Percentiles rank a stretch among this genome's conserved stretches.
phyloP scores from a whole-genome alignment of 2,113 vertebrate genomes.

The Melanerpes formicivorus region DNA sequence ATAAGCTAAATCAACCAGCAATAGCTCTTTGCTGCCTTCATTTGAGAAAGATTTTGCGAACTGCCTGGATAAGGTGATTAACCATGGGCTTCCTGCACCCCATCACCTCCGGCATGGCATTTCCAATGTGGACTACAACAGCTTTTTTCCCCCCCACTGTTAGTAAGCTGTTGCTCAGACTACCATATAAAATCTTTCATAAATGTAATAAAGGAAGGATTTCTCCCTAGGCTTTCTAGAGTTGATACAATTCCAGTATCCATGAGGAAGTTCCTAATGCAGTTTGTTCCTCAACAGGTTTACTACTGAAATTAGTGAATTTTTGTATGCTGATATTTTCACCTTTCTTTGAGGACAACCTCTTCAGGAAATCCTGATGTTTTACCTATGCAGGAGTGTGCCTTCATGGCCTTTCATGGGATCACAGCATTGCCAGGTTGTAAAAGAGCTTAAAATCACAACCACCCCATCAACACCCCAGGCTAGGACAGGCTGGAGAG shows the following conservation, averaged over 20 bases:
- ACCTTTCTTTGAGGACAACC: neutral
- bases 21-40: neutral
- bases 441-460: too few relatives aligned
- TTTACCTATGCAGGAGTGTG: neutral
- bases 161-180: neutral
- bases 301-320: neutral
- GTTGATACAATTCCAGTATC: neutral
- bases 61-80: too few relatives aligned
- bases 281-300: neutral
- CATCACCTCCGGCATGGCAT: too few relatives aligned
- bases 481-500: too few relatives aligned
- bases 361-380: neutral
- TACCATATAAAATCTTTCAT: neutral
- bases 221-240: neutral
- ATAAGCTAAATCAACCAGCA: neutral
- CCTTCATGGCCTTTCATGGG: neutral
- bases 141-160: too few relatives aligned
- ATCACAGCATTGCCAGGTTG: too few relatives aligned
- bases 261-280: neutral
- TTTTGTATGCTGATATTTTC: neutral
- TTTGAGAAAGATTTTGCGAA: too few relatives aligned
- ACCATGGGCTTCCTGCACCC: too few relatives aligned
- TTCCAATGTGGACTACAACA: too few relatives aligned
- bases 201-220: neutral
- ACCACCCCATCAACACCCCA: too few relatives aligned